Percentiles rank a stretch among this genome's conserved stretches.
These are phyloP conservation scores for Mohoua ochrocephala DNA, from an alignment of 2,113 vertebrate species.

Conservation along the genomic window DNA sequence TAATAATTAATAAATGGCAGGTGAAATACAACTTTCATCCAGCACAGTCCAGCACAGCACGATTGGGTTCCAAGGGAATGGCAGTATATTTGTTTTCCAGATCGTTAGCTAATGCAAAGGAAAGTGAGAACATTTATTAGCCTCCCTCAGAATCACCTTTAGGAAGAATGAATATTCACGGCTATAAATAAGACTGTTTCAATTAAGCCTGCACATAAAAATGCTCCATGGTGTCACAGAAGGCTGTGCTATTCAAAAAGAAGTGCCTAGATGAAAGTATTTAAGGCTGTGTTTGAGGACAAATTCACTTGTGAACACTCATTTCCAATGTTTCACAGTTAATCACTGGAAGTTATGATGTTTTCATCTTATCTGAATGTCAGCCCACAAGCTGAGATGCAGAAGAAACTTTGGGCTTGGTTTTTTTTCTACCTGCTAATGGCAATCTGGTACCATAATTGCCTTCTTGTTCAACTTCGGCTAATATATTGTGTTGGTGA, in stretches of 20 bases:
- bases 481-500: not conserved
- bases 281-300: not conserved
- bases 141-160: slow-evolving; percentile 41
- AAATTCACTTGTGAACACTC: not conserved
- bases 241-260: not conserved
- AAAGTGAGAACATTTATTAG: slow-evolving; percentile 39
- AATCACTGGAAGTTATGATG: not conserved
- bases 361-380: not conserved
- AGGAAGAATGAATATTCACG: slow-evolving; percentile 49
- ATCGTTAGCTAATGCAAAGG: slow-evolving; percentile 19
- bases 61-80: not conserved
- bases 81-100: slow-evolving; percentile 48
- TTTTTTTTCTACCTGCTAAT: not conserved
- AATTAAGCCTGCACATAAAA: slow-evolving; percentile 53
- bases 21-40: slow-evolving; percentile 4
- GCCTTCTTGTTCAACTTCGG: not conserved
- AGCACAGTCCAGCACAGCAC: not conserved
- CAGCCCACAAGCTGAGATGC: not conserved
- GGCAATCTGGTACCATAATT: not conserved
- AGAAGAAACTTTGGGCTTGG: not conserved
- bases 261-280: not conserved
- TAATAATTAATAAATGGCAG: slow-evolving; percentile 4
- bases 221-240: not conserved
- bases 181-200: slow-evolving; percentile 50
- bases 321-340: not conserved